Base-by-base conservation (phyloP, 2,113 vertebrate genomes). In the Thalassarche chlororhynchos region DNA sequence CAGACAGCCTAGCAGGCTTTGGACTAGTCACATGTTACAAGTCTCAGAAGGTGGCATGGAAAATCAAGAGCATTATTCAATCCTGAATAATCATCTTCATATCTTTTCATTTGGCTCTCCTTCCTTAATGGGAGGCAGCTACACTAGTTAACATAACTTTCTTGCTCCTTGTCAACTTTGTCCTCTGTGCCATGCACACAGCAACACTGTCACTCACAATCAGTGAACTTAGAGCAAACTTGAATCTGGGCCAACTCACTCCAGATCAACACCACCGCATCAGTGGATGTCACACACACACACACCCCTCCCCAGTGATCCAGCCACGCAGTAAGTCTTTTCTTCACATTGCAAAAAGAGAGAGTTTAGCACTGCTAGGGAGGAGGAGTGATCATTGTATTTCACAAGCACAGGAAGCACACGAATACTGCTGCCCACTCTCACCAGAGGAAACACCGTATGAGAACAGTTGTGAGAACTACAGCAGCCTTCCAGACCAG, bases 181-280 rank as follows among this genome's bases (percentile, higher is more conserved):
- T 25, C 28, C 16, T 10, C 20, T 7, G 18, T 14, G 14, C 72
- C 69, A 36, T 4, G 16, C 24, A 29, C 51, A 34, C 34, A 28
- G 52, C 23, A 84, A 29, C 34, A 49, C 24, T 4, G 0, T 26
- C 46, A 61, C 28, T 60, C 72, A 32, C 13, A 29, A 23, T 5
- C 9, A 0, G 17, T 19, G 31, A 74, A 1, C n/a, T 55, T 28
- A 0, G 1, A 92, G 36, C n/a, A 89, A 40, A 69, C 1, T 0
- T 9, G n/a, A 60, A 25, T 29, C 61, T 17, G 44, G 34, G 19
- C 25, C 84, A 70, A 3, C 14, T 34, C 58, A 18, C 14, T 24
- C 44, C 49, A 70, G 16, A 80, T 12, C 54, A 70, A 51, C 20
- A 49, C 5, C 70, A 26, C n/a, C 6, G 3, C 11, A 44, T 17